Percentiles rank a stretch among this genome's conserved stretches.
phyloP scores from a whole-genome alignment of 1,140 invertebrate species.

The Calliphora vicina region DNA sequence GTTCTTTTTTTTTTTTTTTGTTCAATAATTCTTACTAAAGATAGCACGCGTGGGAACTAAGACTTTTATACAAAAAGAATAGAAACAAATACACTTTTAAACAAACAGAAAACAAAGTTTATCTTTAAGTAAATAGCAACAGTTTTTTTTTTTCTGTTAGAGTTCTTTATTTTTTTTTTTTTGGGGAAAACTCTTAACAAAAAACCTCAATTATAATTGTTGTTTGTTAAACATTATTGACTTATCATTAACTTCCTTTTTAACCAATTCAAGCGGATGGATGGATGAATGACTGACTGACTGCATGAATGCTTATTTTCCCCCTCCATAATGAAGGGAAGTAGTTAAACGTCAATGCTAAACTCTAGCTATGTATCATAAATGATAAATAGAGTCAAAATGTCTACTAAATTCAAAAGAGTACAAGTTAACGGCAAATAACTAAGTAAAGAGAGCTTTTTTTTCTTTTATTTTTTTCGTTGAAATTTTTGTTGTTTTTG shows the following conservation, averaged over 20 bases:
- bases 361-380: no score
- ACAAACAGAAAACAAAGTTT: background rate
- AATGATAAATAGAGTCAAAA: no score
- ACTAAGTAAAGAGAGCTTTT: background rate
- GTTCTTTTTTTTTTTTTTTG: background rate
- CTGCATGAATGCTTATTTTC: no score
- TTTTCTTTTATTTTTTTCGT: background rate
- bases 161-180: background rate
- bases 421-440: no score
- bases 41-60: conserved; percentile 5
- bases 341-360: no score
- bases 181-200: background rate
- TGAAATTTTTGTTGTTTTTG: background rate
- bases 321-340: no score
- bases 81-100: background rate
- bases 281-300: background rate
- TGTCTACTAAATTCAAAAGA: no score
- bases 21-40: background rate
- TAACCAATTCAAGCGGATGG: background rate
- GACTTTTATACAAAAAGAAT: background rate
- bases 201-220: background rate
- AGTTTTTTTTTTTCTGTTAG: background rate
- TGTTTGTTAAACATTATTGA: conserved; percentile 24
- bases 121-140: background rate
- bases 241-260: conserved; percentile 29